phyloP scores from a whole-genome alignment of 2,888 invertebrate genomes.

The Alsophila aescularia region DNA sequence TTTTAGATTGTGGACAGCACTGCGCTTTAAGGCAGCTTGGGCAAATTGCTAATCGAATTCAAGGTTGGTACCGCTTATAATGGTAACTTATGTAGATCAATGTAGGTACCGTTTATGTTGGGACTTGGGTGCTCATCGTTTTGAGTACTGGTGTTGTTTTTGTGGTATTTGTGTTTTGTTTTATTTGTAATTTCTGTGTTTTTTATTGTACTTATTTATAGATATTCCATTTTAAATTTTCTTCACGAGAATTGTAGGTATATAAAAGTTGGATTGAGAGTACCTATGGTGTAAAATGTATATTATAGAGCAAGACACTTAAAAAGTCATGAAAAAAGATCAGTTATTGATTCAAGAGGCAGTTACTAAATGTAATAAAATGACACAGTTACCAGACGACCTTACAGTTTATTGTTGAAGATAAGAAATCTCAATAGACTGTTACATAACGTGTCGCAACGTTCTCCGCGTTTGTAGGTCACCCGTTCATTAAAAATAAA shows the following conservation, averaged over 20 bases:
- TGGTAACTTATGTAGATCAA: too few species aligned
- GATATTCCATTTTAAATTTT: too few species aligned
- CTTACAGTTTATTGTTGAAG: background rate
- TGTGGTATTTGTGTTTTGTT: background rate
- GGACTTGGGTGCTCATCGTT: background rate
- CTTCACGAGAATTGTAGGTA: too few species aligned
- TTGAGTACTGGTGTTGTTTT: background rate
- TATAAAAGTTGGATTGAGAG: too few species aligned
- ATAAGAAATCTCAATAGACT: background rate
- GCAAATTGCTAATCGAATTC: background rate
- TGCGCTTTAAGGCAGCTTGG: slow-evolving; percentile 28
- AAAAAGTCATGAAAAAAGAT: too few species aligned
- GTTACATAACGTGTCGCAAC: background rate
- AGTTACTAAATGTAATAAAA: too few species aligned
- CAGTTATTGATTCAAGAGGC: too few species aligned
- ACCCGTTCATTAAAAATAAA: background rate
- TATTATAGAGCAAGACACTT: too few species aligned
- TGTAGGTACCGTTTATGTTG: background rate
- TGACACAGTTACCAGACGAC: background rate
- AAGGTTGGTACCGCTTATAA: slow-evolving; percentile 27
- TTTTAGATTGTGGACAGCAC: slow-evolving; percentile 30
- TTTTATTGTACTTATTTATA: too few species aligned
- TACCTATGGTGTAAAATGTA: too few species aligned
- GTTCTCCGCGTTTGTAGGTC: background rate
- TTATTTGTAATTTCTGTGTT: too few species aligned